These are phyloP conservation scores for Apolygus lucorum DNA, from an alignment of 1,140 invertebrate genomes.

Conservation along the genomic window DNA sequence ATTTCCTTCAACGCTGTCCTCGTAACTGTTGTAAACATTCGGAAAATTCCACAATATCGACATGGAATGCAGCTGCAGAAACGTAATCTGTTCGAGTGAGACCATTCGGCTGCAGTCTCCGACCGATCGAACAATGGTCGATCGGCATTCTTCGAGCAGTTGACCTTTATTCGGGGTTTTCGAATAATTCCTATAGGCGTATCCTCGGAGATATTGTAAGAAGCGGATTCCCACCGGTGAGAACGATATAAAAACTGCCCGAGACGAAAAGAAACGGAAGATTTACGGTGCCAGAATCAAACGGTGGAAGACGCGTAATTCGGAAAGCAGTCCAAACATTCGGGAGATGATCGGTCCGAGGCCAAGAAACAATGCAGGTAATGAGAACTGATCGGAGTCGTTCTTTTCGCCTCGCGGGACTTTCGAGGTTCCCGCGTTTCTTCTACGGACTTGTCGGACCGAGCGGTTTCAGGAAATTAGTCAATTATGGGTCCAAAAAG, in stretches of 20 bases:
- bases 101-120: too few species aligned
- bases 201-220: neutral
- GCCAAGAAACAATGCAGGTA: neutral
- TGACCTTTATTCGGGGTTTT: neutral
- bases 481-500: neutral
- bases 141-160: neutral
- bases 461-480: neutral
- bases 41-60: too few species aligned
- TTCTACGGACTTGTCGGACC: too few species aligned
- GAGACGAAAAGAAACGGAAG: neutral
- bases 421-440: neutral
- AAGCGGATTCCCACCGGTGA: too few species aligned
- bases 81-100: too few species aligned
- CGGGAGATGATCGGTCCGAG: neutral
- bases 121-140: neutral
- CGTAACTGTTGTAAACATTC: too few species aligned
- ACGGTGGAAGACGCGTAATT: neutral
- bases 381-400: neutral
- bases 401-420: neutral
- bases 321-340: neutral
- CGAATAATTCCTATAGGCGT: neutral
- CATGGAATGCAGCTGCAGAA: too few species aligned
- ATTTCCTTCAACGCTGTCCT: too few species aligned
- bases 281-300: neutral
- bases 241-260: neutral